Conservation (phyloP, 2,113 vertebrate genomes). For the Piliocolobus tephrosceles region DNA sequence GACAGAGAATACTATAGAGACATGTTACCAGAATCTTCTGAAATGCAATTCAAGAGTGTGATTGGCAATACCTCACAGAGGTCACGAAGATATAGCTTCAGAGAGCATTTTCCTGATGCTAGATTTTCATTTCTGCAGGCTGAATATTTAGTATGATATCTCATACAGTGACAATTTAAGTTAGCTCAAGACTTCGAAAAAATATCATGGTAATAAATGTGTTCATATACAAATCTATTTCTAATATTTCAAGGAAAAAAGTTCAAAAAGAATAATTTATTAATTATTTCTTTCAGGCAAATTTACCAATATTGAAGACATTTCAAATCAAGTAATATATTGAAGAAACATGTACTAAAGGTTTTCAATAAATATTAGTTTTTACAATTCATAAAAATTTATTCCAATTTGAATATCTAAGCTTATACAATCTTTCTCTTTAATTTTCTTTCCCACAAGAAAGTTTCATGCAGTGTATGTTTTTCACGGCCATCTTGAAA, state of each 20-base stretch:
- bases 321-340: not conserved
- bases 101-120: not conserved
- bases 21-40: not conserved
- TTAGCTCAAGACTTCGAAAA: not conserved
- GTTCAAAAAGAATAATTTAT: not conserved
- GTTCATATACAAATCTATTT: not conserved
- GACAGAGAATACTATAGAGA: not conserved
- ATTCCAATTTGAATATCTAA: not conserved
- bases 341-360: not conserved
- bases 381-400: not conserved
- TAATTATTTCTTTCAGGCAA: not conserved
- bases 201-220: not conserved
- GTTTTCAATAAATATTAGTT: not conserved
- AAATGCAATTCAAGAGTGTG: not conserved
- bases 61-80: not conserved
- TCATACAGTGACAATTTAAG: not conserved
- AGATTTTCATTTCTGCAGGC: not conserved
- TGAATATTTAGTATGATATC: not conserved
- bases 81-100: not conserved
- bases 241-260: not conserved
- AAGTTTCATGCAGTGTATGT: not conserved
- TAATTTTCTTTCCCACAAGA: not conserved
- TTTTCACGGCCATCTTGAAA: not conserved
- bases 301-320: not conserved
- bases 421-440: not conserved